Evolutionary conservation across 2,888 invertebrate genomes (phyloP).

Genomic region (Agrotis clavis): DNA sequence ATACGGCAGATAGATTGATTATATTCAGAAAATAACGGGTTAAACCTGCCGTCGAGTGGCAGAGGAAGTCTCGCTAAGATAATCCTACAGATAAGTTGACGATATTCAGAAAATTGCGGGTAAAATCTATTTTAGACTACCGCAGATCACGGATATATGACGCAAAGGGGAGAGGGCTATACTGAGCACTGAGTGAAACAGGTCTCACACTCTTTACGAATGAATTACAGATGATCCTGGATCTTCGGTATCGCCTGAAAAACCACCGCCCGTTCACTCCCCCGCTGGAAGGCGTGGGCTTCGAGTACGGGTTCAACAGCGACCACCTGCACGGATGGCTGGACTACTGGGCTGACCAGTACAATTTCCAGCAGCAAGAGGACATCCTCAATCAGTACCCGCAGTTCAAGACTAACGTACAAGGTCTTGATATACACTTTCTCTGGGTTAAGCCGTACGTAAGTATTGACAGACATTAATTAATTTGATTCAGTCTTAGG

Average conservation of each 20-base stretch:
- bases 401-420: slow-evolving; percentile 94
- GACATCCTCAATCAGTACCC: slow-evolving; percentile 93
- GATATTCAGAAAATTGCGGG: too few species aligned
- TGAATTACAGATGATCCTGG: slow-evolving; percentile 75
- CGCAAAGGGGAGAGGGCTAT: too few species aligned
- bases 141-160: too few species aligned
- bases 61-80: too few species aligned
- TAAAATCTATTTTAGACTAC: too few species aligned
- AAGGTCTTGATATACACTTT: slow-evolving; percentile 92
- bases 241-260: slow-evolving; percentile 76
- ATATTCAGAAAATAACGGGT: too few species aligned
- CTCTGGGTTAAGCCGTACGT: slow-evolving; percentile 50
- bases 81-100: too few species aligned
- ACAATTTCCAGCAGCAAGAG: slow-evolving; percentile 92
- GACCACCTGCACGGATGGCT: slow-evolving; percentile 92
- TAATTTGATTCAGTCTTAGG: background rate
- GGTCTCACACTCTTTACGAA: too few species aligned
- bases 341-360: slow-evolving; percentile 94
- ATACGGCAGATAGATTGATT: too few species aligned
- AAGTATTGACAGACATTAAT: background rate
- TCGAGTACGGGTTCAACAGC: slow-evolving; percentile 96
- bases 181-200: too few species aligned
- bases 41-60: too few species aligned
- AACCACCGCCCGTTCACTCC: slow-evolving; percentile 78
- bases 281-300: slow-evolving; percentile 93